Evolutionary conservation across 2,113 vertebrate genomes (phyloP), one percentile per base, ranked within the genome.

Genomic region (Pluvianellus socialis): DNA sequence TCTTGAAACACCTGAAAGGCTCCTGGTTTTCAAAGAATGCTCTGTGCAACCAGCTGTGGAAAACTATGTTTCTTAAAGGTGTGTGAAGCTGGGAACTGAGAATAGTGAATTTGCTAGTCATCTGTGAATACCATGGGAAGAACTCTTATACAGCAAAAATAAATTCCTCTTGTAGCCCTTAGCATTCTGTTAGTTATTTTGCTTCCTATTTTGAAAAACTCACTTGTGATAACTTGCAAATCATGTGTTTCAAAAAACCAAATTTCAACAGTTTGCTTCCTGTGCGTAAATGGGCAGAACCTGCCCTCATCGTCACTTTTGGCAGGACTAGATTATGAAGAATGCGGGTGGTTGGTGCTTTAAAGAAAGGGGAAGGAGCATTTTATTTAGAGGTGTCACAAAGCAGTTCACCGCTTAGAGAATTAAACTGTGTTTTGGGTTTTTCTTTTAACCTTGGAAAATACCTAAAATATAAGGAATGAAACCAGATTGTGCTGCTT

Each of bases 1-100:
- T 86, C 56, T 53, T 85, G 83, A 91, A 96, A 87, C 59, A 88
- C 47, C 83, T 89, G 83, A 93, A 94, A 82, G 45, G 44, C 27
- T 94, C 44, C 66, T 87, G 73, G 42, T 75, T 95, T 92, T 92
- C 70, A 67, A 81, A 92, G 76, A 62, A 42, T 44, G 28, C 10
- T 44, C 11, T 87, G 62, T 47, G 56, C 65, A 81, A 45, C 49
- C 49, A 88, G 49, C 45, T 92, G 30, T 26, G 67, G 86, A 92
- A 94, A 91, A 92, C 65, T 56, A 30, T 15, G n/a, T 88, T 94
- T 80, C 73, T 81, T 89, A 42, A 73, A 94, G 44, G 73, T 59
- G 61, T 91, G 44, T 68, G 42, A 86, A 85, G 49, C 40, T 75
- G 70, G 74, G 75, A 72, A 70, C 22, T 1, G 9, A 85, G 66